Evolutionary conservation across 2,888 invertebrate genomes (phyloP), one percentile per base, ranked within the genome.

Genomic region (Synergus japonicus): DNA sequence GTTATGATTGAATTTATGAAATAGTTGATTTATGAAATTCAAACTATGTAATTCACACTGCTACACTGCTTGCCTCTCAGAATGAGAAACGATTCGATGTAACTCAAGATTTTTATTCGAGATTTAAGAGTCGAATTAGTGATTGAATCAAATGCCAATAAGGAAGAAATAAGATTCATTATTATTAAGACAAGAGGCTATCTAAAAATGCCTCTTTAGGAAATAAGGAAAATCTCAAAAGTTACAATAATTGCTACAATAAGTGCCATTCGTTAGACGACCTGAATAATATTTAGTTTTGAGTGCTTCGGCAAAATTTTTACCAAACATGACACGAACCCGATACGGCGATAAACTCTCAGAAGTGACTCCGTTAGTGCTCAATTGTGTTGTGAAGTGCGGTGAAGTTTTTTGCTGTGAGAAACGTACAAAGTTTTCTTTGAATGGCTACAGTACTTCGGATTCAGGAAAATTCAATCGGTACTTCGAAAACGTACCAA

Each of bases 401-500:
- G n/a, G 73, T 54, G 54, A 73, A 73, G 73, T 73, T 54, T 73
- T 37, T 46, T 73, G 73, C 54, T 54, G 37, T 37, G 29, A 54
- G 54, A 73, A 73, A 73, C 73, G 73, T 73, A 73, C 37, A 54
- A 54, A 73, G 37, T 54, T 73, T 37, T 73, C 73, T 37, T 54
- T 54, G 73, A 83, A 82, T 87, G 85, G 78, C 82, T 81, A 65
- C 81, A 79, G 82, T 77, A 67, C 81, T 67, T 77, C 80, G 79
- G 81, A 81, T 80, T 83, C 83, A 81, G 66, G 86, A 81, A 84
- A 85, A 80, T 83, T 87, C 54, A 87, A 86, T 84, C 84, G 87
- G 84, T 79, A 81, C 83, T 54, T 15, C 80, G 79, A 44, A 81
- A 77, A 64, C n/a, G 76, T 73, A 81, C 86, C 84, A 85, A 87